These are phyloP conservation scores for Microctonus aethiopoides DNA, from an alignment of 2,888 invertebrate genomes.

Conservation along the genomic window DNA sequence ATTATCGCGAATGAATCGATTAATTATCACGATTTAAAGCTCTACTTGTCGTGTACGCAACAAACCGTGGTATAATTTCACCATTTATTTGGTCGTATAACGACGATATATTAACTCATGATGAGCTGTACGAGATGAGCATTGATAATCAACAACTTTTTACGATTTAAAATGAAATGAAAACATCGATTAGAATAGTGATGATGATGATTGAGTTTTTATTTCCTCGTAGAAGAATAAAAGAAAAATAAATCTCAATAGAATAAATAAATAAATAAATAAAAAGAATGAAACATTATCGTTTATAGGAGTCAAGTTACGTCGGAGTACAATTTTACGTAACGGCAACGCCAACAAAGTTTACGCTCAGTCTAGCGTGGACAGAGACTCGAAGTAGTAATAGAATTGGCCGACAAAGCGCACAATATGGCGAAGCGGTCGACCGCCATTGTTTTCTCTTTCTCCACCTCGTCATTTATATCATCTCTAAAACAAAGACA, in stretches of 20 bases:
- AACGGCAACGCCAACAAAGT: slow-evolving; percentile 47
- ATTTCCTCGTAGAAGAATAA: slow-evolving; percentile 3
- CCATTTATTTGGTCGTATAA: slow-evolving; percentile 1
- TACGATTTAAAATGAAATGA: not conserved
- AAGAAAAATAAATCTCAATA: slow-evolving; percentile 20
- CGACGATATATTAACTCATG: not conserved
- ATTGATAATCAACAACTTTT: not conserved
- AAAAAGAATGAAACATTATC: not conserved
- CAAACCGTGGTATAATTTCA: not conserved
- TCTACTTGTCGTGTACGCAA: not conserved
- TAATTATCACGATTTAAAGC: slow-evolving; percentile 9
- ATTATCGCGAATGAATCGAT: not conserved
- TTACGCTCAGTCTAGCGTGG: slow-evolving; percentile 59
- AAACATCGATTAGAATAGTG: not conserved
- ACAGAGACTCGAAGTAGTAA: slow-evolving; percentile 41
- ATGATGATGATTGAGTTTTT: not conserved
- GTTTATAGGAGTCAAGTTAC: slow-evolving; percentile 34
- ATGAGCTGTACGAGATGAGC: not conserved
- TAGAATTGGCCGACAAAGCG: slow-evolving; percentile 25
- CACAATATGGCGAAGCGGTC: slow-evolving; percentile 21
- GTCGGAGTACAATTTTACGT: slow-evolving; percentile 53
- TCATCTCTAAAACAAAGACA: slow-evolving; percentile 2
- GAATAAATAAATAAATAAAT: not conserved
- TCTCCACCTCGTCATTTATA: slow-evolving; percentile 22
- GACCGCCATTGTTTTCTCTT: slow-evolving; percentile 39